phyloP scores from a whole-genome alignment of 2,797 vertebrate species.

The Myotis planiceps region DNA sequence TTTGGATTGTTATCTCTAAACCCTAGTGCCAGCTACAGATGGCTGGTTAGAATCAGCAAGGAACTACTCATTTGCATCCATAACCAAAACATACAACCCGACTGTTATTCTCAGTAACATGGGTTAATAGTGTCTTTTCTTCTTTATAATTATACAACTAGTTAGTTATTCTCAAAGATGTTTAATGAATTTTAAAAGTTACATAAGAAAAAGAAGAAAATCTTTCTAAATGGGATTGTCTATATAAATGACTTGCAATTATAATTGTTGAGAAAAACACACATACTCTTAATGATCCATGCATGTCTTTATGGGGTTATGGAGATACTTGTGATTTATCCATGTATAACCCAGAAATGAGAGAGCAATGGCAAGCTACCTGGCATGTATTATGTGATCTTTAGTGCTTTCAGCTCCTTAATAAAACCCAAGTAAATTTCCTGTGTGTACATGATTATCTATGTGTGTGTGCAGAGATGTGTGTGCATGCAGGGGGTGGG shows the following conservation, averaged over 20 bases:
- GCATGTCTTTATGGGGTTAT: not conserved
- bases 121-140: not conserved
- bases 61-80: not conserved
- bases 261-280: not conserved
- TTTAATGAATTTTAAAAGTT: not conserved
- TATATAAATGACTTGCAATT: not conserved
- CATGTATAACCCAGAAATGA: not conserved
- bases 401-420: not conserved
- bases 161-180: not conserved
- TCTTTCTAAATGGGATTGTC: not conserved
- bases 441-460: not conserved
- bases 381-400: not conserved
- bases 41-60: not conserved
- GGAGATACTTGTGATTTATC: not conserved
- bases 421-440: not conserved
- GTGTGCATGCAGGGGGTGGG: not conserved
- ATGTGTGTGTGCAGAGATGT: not conserved
- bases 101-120: not conserved
- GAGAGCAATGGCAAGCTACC: not conserved
- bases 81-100: not conserved
- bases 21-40: too few relatives aligned
- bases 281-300: not conserved
- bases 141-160: not conserved
- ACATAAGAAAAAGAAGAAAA: not conserved
- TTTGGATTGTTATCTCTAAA: not conserved